Evolutionary conservation across 2,888 invertebrate species (phyloP).

Genomic region (Drosophila imparisetae): DNA sequence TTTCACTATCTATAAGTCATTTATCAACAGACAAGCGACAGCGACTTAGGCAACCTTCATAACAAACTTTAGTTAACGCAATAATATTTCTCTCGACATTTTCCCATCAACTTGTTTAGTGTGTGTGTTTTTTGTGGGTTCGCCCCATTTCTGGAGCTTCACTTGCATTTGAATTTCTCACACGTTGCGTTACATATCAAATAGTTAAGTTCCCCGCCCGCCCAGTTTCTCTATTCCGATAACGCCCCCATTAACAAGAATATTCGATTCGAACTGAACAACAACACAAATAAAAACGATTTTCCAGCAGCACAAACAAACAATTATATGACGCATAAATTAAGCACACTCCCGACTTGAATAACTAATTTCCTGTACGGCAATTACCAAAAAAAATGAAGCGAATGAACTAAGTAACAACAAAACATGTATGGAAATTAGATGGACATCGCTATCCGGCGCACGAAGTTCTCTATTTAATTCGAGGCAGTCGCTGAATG

Average conservation of each 20-base stretch:
- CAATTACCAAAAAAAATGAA: conserved; percentile 61
- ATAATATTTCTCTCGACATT: conserved; percentile 34
- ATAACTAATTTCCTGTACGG: conserved; percentile 75
- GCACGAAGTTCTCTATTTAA: conserved; percentile 43
- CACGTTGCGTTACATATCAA: conserved; percentile 68
- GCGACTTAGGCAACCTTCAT: conserved; percentile 15
- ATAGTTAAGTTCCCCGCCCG: conserved; percentile 23
- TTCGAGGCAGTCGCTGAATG: conserved; percentile 59
- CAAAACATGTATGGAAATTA: conserved; percentile 38
- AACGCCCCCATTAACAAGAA: conserved; percentile 75
- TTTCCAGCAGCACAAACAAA: conserved; percentile 73
- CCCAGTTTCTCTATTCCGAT: conserved; percentile 24
- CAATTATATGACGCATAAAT: conserved; percentile 73
- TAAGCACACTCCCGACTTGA: conserved; percentile 60
- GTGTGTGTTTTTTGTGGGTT: not conserved
- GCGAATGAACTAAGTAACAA: conserved; percentile 28
- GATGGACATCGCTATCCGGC: conserved; percentile 17
- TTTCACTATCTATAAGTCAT: conserved; percentile 62
- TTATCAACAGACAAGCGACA: conserved; percentile 60
- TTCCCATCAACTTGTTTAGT: conserved; percentile 46
- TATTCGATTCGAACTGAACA: conserved; percentile 37
- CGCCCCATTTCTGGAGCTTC: conserved; percentile 45
- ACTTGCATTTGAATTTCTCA: conserved; percentile 66
- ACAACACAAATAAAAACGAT: conserved; percentile 59
- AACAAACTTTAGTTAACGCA: conserved; percentile 19